Evolutionary conservation across 2,888 invertebrate genomes (phyloP).

Genomic region (Unio pictorum): DNA sequence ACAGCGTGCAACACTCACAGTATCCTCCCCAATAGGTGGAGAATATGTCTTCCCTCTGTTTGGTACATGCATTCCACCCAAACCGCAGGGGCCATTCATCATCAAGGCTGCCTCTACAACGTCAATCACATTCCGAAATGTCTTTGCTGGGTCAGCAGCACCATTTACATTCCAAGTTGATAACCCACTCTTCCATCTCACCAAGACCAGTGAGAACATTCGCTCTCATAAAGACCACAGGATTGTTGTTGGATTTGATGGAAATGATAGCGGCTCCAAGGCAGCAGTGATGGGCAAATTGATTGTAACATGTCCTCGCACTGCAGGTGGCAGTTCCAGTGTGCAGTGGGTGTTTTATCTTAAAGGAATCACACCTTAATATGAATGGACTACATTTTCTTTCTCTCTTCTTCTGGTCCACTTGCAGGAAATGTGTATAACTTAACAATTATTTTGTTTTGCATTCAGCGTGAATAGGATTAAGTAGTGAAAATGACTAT

Average conservation of each 20-base stretch:
- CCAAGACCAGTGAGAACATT: constrained; percentile 70
- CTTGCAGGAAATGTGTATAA: no score
- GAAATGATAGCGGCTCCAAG: constrained; percentile 65
- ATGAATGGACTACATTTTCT: no score
- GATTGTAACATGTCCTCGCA: constrained; percentile 67
- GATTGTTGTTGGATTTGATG: constrained; percentile 71
- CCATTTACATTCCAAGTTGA: constrained; percentile 72
- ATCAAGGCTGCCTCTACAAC: constrained; percentile 70
- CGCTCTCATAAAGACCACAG: constrained; percentile 70
- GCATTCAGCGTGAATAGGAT: no score
- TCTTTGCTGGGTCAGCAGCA: constrained; percentile 70
- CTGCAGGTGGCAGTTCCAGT: constrained; percentile 66
- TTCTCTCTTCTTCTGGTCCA: no score
- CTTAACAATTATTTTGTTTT: no score
- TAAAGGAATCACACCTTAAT: constrained; percentile 61
- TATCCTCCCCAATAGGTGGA: constrained; percentile 67
- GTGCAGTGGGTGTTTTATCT: constrained; percentile 72
- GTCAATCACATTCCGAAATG: constrained; percentile 73
- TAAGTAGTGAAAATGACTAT: no score
- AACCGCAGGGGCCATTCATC: constrained; percentile 74
- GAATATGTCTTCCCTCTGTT: constrained; percentile 72
- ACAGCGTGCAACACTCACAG: constrained; percentile 61
- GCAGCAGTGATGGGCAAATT: constrained; percentile 71
- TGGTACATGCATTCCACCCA: constrained; percentile 73
- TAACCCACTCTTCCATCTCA: constrained; percentile 72